A percentile compares a stretch with the other conserved stretches of the same genome.
phyloP scores from a whole-genome alignment of 2,113 vertebrate genomes.

The Tichodroma muraria region DNA sequence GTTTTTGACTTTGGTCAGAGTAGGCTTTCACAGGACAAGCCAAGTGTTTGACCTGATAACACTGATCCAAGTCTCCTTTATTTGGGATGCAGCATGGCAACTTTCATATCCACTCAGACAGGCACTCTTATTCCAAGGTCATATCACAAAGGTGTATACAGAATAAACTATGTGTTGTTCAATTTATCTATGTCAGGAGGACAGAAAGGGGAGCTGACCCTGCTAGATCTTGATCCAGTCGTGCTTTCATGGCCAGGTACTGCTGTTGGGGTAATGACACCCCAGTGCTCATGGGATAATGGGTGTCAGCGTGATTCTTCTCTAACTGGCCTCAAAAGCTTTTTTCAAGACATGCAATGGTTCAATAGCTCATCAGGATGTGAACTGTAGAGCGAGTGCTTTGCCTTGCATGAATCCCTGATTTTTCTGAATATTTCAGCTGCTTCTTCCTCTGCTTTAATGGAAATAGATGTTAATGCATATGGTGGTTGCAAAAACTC shows the following conservation, averaged over 20 bases:
- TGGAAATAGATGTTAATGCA: neutral
- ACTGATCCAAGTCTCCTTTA: neutral
- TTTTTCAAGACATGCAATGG: neutral
- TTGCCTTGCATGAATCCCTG: neutral
- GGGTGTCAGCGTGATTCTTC: neutral
- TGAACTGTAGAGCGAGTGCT: neutral
- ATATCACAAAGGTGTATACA: neutral
- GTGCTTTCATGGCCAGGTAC: neutral
- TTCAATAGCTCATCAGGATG: accelerated
- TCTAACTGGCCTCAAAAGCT: neutral
- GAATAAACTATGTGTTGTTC: neutral
- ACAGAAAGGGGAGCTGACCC: neutral
- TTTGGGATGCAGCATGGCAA: neutral
- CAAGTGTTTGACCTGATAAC: neutral
- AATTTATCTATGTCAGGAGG: neutral
- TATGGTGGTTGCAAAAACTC: neutral
- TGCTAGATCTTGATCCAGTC: neutral
- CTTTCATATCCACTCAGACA: neutral
- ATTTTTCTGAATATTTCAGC: neutral
- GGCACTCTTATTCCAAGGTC: neutral
- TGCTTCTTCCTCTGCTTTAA: neutral
- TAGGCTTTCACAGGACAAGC: neutral
- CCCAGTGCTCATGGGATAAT: neutral
- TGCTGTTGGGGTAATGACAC: neutral
- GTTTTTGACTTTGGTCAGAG: neutral